These are phyloP conservation scores for Leptonema lineaticorne DNA, from an alignment of 1,140 invertebrate genomes.

Conservation along the genomic window DNA sequence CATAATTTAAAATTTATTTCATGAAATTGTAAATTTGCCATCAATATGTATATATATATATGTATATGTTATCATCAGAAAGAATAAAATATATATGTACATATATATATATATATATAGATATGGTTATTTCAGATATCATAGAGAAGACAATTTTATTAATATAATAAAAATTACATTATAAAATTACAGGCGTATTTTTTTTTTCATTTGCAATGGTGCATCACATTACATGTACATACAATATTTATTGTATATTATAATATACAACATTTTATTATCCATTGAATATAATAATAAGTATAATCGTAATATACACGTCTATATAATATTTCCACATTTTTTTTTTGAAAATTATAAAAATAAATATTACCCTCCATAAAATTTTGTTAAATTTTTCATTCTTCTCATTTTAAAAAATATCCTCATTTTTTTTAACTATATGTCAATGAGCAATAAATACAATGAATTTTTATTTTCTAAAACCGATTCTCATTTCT, in stretches of 20 bases:
- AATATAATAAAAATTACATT: slow-evolving; percentile 13
- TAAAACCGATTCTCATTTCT: no score
- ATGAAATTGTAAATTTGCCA: no score
- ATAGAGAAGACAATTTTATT: not conserved
- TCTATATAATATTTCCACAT: slow-evolving; percentile 21
- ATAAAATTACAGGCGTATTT: slow-evolving; percentile 15
- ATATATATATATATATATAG: not conserved
- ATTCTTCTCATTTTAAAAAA: no score
- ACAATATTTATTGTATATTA: not conserved
- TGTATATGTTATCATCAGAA: not conserved
- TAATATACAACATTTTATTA: not conserved
- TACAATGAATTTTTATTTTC: not conserved
- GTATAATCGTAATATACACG: not conserved
- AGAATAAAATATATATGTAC: slow-evolving; percentile 1
- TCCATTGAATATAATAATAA: not conserved
- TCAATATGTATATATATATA: no score
- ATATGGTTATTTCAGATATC: not conserved
- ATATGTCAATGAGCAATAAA: slow-evolving; percentile 1
- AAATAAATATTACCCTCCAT: slow-evolving; percentile 39
- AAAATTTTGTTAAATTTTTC: not conserved
- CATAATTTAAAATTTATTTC: no score
- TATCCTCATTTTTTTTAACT: slow-evolving; percentile 6
- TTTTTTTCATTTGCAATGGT: slow-evolving; percentile 22
- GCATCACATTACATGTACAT: slow-evolving; percentile 16
- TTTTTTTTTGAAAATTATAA: slow-evolving; percentile 40